These are phyloP conservation scores for Aptenodytes patagonicus DNA, from an alignment of 2,113 vertebrate species.

Conservation along the genomic window DNA sequence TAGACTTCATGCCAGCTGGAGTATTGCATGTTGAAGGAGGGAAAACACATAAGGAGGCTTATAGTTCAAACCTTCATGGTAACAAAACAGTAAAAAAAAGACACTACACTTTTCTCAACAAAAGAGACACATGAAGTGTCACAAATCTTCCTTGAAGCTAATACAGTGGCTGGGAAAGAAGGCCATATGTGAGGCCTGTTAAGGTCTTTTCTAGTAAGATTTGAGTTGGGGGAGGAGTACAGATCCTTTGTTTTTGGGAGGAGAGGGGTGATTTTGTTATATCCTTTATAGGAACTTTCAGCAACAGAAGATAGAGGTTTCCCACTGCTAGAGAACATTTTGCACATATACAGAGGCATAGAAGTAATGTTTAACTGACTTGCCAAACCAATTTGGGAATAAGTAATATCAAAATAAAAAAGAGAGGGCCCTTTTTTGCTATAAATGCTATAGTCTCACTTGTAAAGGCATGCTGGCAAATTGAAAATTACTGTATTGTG, in stretches of 20 bases:
- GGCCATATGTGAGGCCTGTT: background rate
- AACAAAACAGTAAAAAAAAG: background rate
- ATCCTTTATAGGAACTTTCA: background rate
- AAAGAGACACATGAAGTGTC: background rate
- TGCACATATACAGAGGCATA: background rate
- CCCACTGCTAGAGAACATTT: background rate
- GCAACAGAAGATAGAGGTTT: background rate
- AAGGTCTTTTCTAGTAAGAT: background rate
- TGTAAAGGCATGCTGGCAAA: background rate
- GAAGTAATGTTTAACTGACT: background rate
- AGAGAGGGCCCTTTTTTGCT: background rate
- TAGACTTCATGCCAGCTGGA: background rate
- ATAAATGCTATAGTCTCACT: background rate
- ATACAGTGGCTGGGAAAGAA: background rate
- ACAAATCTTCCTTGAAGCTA: background rate
- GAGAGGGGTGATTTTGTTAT: background rate
- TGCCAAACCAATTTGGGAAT: background rate
- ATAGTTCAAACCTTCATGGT: background rate
- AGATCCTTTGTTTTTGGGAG: background rate
- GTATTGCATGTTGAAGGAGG: background rate
- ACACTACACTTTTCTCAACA: background rate
- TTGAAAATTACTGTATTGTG: background rate
- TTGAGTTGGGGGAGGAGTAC: background rate
- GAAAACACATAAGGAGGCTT: background rate
- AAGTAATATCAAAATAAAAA: background rate